Evolutionary conservation across 2,888 invertebrate genomes (phyloP).

Genomic region (Dione vanillae): DNA sequence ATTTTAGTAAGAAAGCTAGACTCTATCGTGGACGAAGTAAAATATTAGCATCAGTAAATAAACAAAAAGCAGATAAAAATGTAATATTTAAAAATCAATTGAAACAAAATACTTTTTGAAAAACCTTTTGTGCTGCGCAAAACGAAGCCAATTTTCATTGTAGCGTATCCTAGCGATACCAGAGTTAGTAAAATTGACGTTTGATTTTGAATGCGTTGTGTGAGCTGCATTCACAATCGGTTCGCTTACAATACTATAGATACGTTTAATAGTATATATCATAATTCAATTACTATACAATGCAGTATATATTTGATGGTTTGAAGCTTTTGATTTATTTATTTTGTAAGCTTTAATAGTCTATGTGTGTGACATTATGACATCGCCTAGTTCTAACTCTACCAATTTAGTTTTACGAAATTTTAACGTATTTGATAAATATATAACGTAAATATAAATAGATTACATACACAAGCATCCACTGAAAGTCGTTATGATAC

Average conservation of each 20-base stretch:
- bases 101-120: background rate
- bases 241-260: constrained; percentile 11
- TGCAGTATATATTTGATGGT: background rate
- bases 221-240: constrained; percentile 36
- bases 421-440: no score
- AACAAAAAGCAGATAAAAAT: no score
- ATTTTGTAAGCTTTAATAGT: background rate
- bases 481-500: background rate
- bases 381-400: no score
- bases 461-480: background rate
- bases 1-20: no score
- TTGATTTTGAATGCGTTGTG: constrained; percentile 26
- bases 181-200: constrained; percentile 29
- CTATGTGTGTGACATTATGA: no score
- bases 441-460: background rate
- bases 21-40: no score
- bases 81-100: background rate
- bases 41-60: background rate
- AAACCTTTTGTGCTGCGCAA: background rate
- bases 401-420: no score
- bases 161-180: constrained; percentile 19
- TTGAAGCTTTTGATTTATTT: background rate
- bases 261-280: constrained; percentile 13
- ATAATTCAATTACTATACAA: constrained; percentile 6
- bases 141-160: constrained; percentile 12